A percentile compares a stretch with the other conserved stretches of the same genome.
Conservation (phyloP, 2,113 vertebrate genomes). For the Ardeotis arabs region DNA sequence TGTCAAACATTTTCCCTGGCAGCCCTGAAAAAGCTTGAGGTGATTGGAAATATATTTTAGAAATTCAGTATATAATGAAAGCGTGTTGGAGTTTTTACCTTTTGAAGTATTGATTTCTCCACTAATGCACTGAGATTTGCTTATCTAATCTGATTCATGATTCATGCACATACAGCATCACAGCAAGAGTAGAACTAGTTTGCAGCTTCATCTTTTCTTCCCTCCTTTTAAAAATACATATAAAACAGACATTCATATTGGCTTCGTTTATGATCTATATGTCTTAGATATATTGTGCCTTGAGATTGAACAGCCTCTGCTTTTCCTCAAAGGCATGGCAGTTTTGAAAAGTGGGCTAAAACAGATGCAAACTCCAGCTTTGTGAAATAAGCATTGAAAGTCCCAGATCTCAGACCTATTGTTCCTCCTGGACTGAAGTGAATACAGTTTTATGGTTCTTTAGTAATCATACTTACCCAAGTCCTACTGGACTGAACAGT, state of each 20-base stretch:
- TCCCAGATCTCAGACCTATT: background rate
- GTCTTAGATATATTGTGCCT: background rate
- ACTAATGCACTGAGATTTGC: background rate
- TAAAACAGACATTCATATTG: background rate
- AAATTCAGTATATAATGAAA: constrained; percentile 34
- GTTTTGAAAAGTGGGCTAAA: background rate
- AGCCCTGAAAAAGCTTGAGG: background rate
- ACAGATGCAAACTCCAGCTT: background rate
- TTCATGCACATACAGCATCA: background rate
- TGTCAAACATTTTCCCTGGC: background rate
- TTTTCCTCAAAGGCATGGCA: background rate
- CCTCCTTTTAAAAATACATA: background rate
- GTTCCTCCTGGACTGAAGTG: background rate
- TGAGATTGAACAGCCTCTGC: background rate
- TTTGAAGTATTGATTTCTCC: constrained; percentile 23
- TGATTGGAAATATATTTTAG: background rate
- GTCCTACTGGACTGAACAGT: background rate
- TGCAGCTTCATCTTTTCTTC: background rate
- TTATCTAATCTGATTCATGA: constrained; percentile 28
- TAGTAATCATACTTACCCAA: background rate
- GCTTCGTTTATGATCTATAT: background rate
- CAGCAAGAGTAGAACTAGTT: background rate
- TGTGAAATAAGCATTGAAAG: background rate
- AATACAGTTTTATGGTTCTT: background rate
- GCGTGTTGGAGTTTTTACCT: background rate